phyloP scores from a whole-genome alignment of 2,888 invertebrate species.

The Diarsia dahlii region DNA sequence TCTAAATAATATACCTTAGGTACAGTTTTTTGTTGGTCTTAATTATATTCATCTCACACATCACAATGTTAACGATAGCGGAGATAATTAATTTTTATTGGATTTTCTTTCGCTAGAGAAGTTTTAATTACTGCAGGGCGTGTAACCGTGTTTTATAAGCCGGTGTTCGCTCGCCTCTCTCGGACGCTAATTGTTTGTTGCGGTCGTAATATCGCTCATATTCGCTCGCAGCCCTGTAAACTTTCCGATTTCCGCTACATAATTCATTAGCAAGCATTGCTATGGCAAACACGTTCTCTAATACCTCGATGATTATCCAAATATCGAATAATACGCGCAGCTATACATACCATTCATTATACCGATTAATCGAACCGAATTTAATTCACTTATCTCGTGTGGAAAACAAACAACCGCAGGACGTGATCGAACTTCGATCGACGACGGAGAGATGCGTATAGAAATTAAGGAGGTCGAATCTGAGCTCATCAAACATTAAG shows the following conservation, averaged over 20 bases:
- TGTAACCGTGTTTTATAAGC: conserved; percentile 77
- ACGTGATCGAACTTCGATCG: conserved; percentile 80
- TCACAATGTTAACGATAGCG: conserved; percentile 78
- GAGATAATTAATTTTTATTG: conserved; percentile 85
- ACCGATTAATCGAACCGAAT: conserved; percentile 71
- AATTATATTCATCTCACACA: conserved; percentile 80
- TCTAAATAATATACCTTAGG: conserved; percentile 83
- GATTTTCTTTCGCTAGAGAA: conserved; percentile 84
- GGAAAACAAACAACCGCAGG: conserved; percentile 72
- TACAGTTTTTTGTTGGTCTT: conserved; percentile 75
- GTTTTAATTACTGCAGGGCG: conserved; percentile 84
- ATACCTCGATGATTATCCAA: conserved; percentile 59
- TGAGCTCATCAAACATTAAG: conserved; percentile 89
- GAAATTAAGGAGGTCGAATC: conserved; percentile 86
- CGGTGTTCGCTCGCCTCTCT: conserved; percentile 66
- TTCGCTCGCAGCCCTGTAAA: conserved; percentile 74
- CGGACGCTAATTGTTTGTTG: conserved; percentile 83
- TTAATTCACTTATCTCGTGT: conserved; percentile 77
- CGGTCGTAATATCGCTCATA: conserved; percentile 81
- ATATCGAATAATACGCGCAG: conserved; percentile 51
- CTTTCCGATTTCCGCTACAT: conserved; percentile 76
- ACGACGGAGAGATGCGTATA: conserved; percentile 75
- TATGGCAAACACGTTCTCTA: conserved; percentile 62
- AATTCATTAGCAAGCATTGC: conserved; percentile 75
- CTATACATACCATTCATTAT: conserved; percentile 56